Conservation (phyloP, 2,113 vertebrate genomes). For the Echinops telfairi region DNA sequence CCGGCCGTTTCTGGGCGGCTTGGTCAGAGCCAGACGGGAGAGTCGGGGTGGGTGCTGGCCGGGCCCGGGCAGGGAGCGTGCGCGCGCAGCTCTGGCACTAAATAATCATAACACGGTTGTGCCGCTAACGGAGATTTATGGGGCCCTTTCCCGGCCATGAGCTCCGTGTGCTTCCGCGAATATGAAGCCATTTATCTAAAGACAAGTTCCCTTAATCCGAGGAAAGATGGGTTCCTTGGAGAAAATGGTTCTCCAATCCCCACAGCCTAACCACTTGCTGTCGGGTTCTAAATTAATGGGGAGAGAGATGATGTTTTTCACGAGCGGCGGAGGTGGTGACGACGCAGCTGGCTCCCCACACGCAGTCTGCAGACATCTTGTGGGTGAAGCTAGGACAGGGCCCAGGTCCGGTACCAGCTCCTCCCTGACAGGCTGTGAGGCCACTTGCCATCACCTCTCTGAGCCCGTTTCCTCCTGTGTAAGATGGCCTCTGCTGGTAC, state of each 20-base stretch:
- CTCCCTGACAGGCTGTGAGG: background rate
- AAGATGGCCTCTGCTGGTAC: background rate
- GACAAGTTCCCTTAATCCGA: slow-evolving; percentile 79
- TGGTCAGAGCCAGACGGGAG: background rate
- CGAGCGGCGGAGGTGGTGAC: slow-evolving; percentile 23
- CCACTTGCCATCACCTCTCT: background rate
- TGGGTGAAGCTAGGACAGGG: background rate
- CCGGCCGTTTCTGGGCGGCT: background rate
- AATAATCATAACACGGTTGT: slow-evolving; percentile 60
- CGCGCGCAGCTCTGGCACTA: background rate
- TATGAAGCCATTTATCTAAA: slow-evolving; percentile 83
- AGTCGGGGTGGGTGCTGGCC: background rate
- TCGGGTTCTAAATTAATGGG: slow-evolving; percentile 76
- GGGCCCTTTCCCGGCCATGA: slow-evolving; percentile 70
- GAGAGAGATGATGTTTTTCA: slow-evolving; percentile 78
- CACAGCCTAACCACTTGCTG: slow-evolving; percentile 58
- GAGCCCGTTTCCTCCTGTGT: slow-evolving; percentile 43
- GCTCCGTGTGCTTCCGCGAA: slow-evolving; percentile 64
- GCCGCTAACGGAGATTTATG: slow-evolving; percentile 75
- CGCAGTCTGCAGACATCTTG: slow-evolving; percentile 54
- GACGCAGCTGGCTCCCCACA: background rate
- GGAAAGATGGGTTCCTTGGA: slow-evolving; percentile 70
- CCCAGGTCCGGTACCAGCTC: background rate
- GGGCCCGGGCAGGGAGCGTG: background rate
- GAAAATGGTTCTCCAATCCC: slow-evolving; percentile 68